phyloP scores from a whole-genome alignment of 2,113 vertebrate species.

The Aspiorhynchus laticeps region DNA sequence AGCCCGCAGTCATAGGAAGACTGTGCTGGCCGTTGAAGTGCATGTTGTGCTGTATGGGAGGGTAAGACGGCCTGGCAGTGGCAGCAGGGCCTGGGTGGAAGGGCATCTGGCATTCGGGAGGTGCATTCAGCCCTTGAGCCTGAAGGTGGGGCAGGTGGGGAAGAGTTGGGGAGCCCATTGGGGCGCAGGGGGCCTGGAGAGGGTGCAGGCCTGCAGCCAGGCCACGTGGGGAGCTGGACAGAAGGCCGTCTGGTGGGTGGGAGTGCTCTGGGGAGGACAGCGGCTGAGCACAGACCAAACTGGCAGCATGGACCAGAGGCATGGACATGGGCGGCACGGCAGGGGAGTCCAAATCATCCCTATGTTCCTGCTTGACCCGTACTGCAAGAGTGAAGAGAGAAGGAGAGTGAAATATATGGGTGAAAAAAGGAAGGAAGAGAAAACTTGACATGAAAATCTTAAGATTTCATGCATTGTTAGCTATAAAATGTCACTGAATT shows the following conservation, averaged over 20 bases:
- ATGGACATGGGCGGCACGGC: constrained; percentile 79
- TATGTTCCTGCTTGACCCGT: constrained; percentile 92
- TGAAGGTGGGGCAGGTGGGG: constrained; percentile 89
- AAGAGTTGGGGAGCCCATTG: constrained; percentile 84
- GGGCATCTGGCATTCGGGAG: constrained; percentile 86
- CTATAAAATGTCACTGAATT: neutral
- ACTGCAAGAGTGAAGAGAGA: constrained; percentile 73
- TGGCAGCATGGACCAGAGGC: constrained; percentile 78
- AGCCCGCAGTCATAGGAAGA: constrained; percentile 82
- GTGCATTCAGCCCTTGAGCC: constrained; percentile 81
- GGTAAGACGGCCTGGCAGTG: constrained; percentile 83
- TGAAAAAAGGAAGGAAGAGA: constrained; percentile 15
- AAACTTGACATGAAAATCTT: neutral
- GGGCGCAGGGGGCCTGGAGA: constrained; percentile 76
- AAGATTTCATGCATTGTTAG: neutral
- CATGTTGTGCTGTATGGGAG: constrained; percentile 84
- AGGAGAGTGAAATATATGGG: constrained; percentile 6
- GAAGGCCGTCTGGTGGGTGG: constrained; percentile 81
- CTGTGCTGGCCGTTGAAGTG: constrained; percentile 88
- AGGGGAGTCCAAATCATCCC: constrained; percentile 89
- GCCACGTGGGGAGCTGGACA: constrained; percentile 83
- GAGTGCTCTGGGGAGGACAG: constrained; percentile 88
- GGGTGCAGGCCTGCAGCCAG: constrained; percentile 84
- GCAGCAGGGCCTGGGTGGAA: constrained; percentile 85
- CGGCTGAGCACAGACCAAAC: constrained; percentile 77